Evolutionary conservation across 2,888 invertebrate species (phyloP), one percentile per base, ranked within the genome.

Genomic region (Luperina nickerlii): DNA sequence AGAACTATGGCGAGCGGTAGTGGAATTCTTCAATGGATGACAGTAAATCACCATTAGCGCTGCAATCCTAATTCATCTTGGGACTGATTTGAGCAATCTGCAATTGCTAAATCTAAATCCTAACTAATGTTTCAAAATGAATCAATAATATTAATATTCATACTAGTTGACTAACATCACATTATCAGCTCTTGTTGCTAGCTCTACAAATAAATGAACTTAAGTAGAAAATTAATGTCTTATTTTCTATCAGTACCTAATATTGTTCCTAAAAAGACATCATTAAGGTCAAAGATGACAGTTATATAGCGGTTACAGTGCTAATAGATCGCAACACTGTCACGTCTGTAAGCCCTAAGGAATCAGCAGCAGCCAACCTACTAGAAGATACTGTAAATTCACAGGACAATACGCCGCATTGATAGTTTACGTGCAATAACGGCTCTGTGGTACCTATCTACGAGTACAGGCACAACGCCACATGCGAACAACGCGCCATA

Each of bases 261-360:
- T 24, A 9, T 24, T 5, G 2, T 54, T 45, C 4, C 8, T 54
- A 32, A 54, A 54, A 68, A 32, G 1, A 15, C 51, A 38, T 32
- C 18, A 57, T 48, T 42, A 1, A 32, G 18, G 27, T 27, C 7
- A 54, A 20, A 45, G 13, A 71, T 48, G 9, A 27, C 45, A 57
- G 54, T 48, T 54, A 70, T 54, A 3, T 69, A 69, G 54, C 42
- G 9, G 32, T 54, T 42, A 42, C 20, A 32, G 18, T 15, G 51
- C 24, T 3, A 32, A 3, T 63, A 63, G 11, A 32, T 45, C 3
- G n/a, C 20, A 60, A 11, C 4, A 54, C 45, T 78, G n/a, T 45
- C 69, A 78, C 62, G 45, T 79, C 24, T 27, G 38, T 8, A 79
- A 18, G 13, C 38, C 57, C n/a, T 24, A 27, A 57, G 65, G 54